Evolutionary conservation across 2,888 invertebrate genomes (phyloP).

Genomic region (Syrphus vitripennis): DNA sequence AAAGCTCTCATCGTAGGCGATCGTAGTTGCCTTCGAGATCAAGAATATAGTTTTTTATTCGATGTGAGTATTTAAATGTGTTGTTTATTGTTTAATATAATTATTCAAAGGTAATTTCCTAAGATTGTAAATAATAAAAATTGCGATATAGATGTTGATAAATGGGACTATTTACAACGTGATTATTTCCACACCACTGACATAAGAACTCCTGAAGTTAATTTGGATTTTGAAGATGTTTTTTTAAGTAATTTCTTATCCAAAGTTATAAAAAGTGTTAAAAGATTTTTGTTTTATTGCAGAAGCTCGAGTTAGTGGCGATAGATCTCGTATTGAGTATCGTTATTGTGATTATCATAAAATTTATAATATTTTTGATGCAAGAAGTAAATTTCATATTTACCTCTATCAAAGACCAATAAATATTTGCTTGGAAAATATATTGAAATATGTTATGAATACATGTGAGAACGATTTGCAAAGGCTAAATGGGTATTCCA

Average conservation of each 20-base stretch:
- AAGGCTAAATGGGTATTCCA: conserved; percentile 32
- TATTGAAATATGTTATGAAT: conserved; percentile 13
- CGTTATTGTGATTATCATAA: conserved; percentile 81
- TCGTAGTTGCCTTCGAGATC: conserved; percentile 68
- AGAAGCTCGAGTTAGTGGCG: conserved; percentile 74
- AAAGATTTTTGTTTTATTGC: conserved; percentile 33
- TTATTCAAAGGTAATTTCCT: neutral
- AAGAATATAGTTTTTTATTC: conserved; percentile 75
- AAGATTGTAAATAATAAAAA: conserved; percentile 84
- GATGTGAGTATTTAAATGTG: conserved; percentile 73
- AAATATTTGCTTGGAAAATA: conserved; percentile 21
- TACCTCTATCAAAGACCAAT: conserved; percentile 81
- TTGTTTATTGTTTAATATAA: neutral
- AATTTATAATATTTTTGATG: conserved; percentile 81
- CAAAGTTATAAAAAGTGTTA: neutral
- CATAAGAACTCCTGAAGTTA: conserved; percentile 22
- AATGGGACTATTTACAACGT: conserved; percentile 86
- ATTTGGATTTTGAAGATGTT: conserved; percentile 76
- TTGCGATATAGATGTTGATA: conserved; percentile 85
- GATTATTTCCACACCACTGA: conserved; percentile 80
- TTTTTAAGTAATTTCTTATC: conserved; percentile 72
- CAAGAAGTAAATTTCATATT: conserved; percentile 81
- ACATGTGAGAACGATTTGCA: neutral
- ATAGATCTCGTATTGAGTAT: conserved; percentile 79
- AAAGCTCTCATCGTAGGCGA: conserved; percentile 77